Base-by-base conservation (phyloP, 2,888 invertebrate genomes). In the Melieria crassipennis region DNA sequence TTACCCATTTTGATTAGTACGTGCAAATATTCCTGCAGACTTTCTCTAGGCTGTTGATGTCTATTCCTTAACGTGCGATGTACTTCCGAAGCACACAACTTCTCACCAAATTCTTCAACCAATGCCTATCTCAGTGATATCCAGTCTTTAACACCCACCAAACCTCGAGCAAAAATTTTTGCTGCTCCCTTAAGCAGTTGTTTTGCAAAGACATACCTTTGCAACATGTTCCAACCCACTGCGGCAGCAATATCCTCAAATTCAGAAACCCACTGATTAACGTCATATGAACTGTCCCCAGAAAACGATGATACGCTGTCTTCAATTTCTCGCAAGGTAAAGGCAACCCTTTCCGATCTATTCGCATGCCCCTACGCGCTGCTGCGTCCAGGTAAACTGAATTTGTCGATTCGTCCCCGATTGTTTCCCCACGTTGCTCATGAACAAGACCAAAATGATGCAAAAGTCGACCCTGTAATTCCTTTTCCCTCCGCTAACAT, bases 121-220 rank as follows among this genome's bases (percentile, higher is more conserved):
- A 66, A 47, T 1, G 11, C 55, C 5, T n/a, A 7, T 55, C 71
- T 73, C 47, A 71, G 56, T 6, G 65, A 45, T 7, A 11, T 7
- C 69, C 71, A 67, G 10, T 62, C 58, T 16, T n/a, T 52, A 10
- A 72, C 30, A 45, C 56, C 64, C 9, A 61, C 47, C 55, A 65
- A 56, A 16, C 71, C 62, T 56, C 71, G 50, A 56, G 72, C 47
- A 69, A 72, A 74, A 43, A 68, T 16, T 48, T 50, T 67, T 6
- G 72, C 48, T 1, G 68, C 65, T 5, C 72, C 67, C 13, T 60
- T 71, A 13, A 72, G 43, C 10, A 61, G 46, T 58, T 58, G 30
- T 13, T 57, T 57, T 3, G 16, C 57, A 57, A 4, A 57, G 2
- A 57, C 57, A 16, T n/a, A 57, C 13, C 13, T 57, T 16, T 57